phyloP scores from a whole-genome alignment of 2,797 vertebrate genomes.

The Urocyon cinereoargenteus region DNA sequence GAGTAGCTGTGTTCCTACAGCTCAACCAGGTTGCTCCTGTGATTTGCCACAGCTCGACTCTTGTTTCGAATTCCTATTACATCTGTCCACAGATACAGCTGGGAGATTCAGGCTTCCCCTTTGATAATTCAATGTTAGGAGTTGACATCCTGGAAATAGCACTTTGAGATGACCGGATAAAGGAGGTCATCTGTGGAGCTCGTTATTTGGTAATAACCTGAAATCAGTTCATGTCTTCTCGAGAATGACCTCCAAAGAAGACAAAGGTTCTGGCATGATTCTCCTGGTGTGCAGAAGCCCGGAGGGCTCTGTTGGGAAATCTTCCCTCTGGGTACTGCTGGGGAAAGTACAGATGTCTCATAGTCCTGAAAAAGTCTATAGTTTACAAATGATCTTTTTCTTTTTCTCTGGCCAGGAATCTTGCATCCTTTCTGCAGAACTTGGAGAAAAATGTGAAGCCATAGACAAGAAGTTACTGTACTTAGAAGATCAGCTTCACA shows the following conservation, averaged over 20 bases:
- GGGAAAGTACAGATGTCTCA: background rate
- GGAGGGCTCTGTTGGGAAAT: background rate
- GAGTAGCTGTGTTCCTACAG: background rate
- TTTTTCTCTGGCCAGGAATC: slow-evolving; percentile 84
- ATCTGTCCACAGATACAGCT: background rate
- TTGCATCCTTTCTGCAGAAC: slow-evolving; percentile 85
- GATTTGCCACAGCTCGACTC: background rate
- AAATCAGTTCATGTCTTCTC: background rate
- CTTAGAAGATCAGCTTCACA: slow-evolving; percentile 93
- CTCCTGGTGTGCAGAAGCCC: background rate
- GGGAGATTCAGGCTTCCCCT: background rate
- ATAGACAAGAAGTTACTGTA: slow-evolving; percentile 91
- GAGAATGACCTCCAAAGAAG: background rate
- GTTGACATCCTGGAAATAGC: background rate
- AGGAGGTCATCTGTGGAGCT: background rate
- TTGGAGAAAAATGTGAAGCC: slow-evolving; percentile 92
- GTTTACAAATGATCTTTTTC: slow-evolving; percentile 55
- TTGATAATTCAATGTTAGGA: background rate
- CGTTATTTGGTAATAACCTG: background rate
- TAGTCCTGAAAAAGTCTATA: background rate
- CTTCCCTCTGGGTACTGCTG: rapidly evolving
- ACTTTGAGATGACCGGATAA: background rate
- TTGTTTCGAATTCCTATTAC: background rate
- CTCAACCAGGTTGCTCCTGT: background rate
- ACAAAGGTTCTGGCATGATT: background rate